These are phyloP conservation scores for Synergus gifuensis DNA, from an alignment of 2,888 invertebrate genomes.

Conservation along the genomic window DNA sequence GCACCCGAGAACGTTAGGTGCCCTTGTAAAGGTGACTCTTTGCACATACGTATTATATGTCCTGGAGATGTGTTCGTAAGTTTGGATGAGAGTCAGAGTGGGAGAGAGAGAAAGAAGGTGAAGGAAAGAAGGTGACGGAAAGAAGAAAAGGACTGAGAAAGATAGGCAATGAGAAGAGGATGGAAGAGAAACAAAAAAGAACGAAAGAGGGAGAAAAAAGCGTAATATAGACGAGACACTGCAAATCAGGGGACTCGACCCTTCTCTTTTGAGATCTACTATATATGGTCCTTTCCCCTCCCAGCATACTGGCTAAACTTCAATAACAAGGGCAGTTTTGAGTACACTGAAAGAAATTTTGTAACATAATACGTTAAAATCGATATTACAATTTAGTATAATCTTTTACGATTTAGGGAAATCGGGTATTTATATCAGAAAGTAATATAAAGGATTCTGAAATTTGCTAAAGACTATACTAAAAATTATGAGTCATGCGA, in stretches of 20 bases:
- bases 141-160: conserved; percentile 33
- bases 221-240: conserved; percentile 20
- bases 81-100: conserved; percentile 33
- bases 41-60: conserved; percentile 48
- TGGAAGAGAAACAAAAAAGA: conserved; percentile 28
- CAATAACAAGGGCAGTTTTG: not conserved
- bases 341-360: too few species aligned
- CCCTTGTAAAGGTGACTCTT: conserved; percentile 51
- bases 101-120: not conserved
- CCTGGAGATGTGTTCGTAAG: conserved; percentile 50
- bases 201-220: conserved; percentile 43
- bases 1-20: conserved; percentile 60
- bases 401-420: too few species aligned
- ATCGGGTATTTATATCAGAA: too few species aligned
- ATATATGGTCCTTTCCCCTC: not conserved
- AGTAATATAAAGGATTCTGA: too few species aligned
- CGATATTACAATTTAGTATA: too few species aligned
- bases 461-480: too few species aligned
- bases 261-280: not conserved
- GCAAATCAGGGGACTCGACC: conserved; percentile 8
- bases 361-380: too few species aligned
- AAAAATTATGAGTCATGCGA: too few species aligned
- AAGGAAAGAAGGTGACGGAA: conserved; percentile 1
- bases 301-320: not conserved
- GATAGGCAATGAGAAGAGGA: not conserved